Evolutionary conservation across 2,113 vertebrate genomes (phyloP), one percentile per base, ranked within the genome.

Genomic region (Amphilophus citrinellus): DNA sequence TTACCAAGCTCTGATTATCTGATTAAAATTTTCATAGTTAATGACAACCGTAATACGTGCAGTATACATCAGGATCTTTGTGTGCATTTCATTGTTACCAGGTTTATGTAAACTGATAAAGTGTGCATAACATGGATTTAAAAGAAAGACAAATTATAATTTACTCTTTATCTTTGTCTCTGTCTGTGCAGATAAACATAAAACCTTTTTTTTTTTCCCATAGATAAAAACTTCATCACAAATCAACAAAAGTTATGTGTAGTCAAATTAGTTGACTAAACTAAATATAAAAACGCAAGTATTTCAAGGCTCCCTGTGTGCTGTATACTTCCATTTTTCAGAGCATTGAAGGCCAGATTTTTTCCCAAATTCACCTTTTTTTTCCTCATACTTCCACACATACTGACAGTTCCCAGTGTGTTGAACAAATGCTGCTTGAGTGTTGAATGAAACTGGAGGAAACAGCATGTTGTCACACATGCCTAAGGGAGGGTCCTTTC

Each of bases 341-440:
- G 17, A 50, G 60, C 57, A 22, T 42, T 66, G 2, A n/a, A 79
- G 58, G 65, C 65, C 47, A 27, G 17, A 37, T 5, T 20, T 75
- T 71, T 9, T 82, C n/a, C 20, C 60, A 30, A 56, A 66, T 10
- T 44, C 37, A 27, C 35, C 53, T 6, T 35, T 44, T 39, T 4
- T 47, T 56, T 42, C 32, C 18, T 30, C 9, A 68, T 60, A 8
- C 61, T 30, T 76, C 10, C 30, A 84, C 68, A 71, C 73, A 76
- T 61, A 30, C 83, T 71, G 84, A 83, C 80, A 80, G 60, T 77
- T 78, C 63, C 42, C 37, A 80, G 32, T 2, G 61, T 82, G 78
- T 68, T 59, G 79, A 68, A 35, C 81, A 88, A 84, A 91, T 87
- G 30, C 61, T 76, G 20, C 47, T 76, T 79, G 82, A 82, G 68